Evolutionary conservation across 1,140 invertebrate genomes (phyloP).

Genomic region (Oncopodura yosiiana): DNA sequence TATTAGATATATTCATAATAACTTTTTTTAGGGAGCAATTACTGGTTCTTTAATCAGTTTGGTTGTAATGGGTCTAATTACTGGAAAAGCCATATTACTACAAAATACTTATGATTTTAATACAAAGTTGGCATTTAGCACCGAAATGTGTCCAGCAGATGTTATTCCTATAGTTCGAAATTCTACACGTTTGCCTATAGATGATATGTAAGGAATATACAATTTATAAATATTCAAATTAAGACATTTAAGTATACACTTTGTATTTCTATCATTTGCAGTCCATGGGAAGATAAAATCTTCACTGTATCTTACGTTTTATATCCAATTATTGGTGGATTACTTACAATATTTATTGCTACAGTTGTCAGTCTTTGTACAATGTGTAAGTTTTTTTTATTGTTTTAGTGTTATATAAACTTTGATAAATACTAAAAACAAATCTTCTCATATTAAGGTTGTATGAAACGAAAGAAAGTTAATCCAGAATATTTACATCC

Average conservation of each 20-base stretch:
- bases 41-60: not conserved
- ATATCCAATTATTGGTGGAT: constrained; percentile 9
- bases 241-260: not conserved
- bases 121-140: not conserved
- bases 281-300: constrained; percentile 7
- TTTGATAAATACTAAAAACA: not conserved
- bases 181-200: too few species aligned
- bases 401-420: not conserved
- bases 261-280: not conserved
- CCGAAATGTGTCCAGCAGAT: not conserved
- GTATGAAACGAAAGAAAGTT: not conserved
- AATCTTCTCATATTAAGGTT: not conserved
- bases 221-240: not conserved
- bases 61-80: not conserved
- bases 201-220: not conserved
- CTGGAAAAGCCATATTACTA: not conserved
- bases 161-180: not conserved
- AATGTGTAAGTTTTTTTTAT: not conserved
- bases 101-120: not conserved
- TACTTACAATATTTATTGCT: constrained; percentile 1
- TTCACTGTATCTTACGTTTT: constrained; percentile 10
- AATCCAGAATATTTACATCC: not conserved
- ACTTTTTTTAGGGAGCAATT: not conserved
- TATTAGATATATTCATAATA: not conserved
- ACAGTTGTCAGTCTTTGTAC: not conserved